Percentiles rank a stretch among this genome's conserved stretches.
Conservation (phyloP, 2,113 vertebrate genomes). For the Corydoras maculifer region DNA sequence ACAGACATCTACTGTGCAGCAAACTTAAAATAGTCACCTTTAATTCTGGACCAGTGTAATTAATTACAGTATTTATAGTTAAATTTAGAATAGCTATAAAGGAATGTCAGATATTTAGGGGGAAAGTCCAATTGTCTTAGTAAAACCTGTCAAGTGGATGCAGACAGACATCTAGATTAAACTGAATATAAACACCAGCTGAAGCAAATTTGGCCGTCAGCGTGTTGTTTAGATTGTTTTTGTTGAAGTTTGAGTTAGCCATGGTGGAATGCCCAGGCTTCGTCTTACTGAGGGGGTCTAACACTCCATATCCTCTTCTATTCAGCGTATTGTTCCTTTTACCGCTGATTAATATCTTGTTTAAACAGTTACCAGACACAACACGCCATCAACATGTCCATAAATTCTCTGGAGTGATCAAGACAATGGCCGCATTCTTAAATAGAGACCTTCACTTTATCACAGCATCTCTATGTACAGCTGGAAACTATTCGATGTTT, state of each 20-base stretch:
- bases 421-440: constrained; percentile 72
- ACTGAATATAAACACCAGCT: constrained; percentile 27
- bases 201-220: constrained; percentile 31
- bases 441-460: constrained; percentile 53
- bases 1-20: no score
- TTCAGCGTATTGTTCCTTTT: constrained; percentile 64
- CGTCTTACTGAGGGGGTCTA: constrained; percentile 50
- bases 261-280: constrained; percentile 45
- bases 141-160: constrained; percentile 5
- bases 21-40: neutral
- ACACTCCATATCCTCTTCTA: constrained; percentile 63
- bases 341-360: constrained; percentile 73
- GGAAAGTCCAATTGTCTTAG: neutral
- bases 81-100: neutral
- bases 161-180: constrained; percentile 15
- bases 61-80: neutral
- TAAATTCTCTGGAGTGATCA: constrained; percentile 70
- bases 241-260: constrained; percentile 46
- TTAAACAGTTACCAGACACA: constrained; percentile 70
- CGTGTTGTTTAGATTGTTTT: constrained; percentile 50
- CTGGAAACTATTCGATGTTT: constrained; percentile 47
- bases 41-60: neutral
- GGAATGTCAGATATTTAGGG: neutral
- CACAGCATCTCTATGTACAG: constrained; percentile 48
- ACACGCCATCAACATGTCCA: constrained; percentile 56